Conservation (phyloP, 2,113 vertebrate genomes). For the Plestiodon gilberti region DNA sequence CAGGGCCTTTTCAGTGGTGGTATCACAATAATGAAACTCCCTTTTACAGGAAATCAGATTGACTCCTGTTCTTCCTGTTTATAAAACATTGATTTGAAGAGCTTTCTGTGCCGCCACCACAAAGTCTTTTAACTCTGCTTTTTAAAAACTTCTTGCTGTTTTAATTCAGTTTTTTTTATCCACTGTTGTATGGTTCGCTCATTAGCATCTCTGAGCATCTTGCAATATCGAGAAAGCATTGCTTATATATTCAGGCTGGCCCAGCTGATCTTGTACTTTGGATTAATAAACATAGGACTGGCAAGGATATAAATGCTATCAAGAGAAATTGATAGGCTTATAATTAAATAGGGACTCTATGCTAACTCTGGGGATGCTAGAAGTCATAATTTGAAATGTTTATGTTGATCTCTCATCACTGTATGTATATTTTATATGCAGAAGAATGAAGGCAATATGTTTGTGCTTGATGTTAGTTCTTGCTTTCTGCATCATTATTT, state of each 20-base stretch:
- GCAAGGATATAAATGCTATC: neutral
- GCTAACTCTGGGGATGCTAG: neutral
- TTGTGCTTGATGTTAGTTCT: neutral
- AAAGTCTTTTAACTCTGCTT: no score
- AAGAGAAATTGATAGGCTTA: neutral
- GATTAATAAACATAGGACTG: neutral
- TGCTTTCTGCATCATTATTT: neutral
- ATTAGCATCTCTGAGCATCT: neutral
- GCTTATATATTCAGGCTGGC: neutral
- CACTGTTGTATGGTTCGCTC: neutral
- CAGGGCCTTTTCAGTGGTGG: no score
- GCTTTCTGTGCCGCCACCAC: no score
- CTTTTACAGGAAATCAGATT: no score
- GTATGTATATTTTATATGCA: neutral
- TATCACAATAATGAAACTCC: no score
- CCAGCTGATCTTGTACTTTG: neutral
- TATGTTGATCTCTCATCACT: neutral
- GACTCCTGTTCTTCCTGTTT: no score
- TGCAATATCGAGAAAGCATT: neutral
- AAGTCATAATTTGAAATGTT: neutral
- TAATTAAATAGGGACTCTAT: neutral
- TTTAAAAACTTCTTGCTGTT: no score
- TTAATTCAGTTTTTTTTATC: no score
- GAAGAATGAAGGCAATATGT: neutral
- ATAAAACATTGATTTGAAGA: no score